Evolutionary conservation across 2,113 vertebrate species (phyloP).

Genomic region (Bubo scandiacus): DNA sequence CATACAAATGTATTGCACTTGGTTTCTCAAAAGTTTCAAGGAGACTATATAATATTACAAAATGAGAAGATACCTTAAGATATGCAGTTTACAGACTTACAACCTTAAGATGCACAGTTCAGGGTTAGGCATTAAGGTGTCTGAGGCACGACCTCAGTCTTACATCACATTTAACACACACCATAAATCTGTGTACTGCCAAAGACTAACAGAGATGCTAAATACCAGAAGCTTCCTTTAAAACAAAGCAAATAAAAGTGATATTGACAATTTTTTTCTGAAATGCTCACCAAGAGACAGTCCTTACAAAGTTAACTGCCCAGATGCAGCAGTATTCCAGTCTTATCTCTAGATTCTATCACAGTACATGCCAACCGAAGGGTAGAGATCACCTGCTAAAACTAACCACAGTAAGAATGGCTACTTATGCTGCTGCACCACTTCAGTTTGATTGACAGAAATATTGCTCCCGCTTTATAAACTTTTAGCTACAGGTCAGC

Average conservation of each 20-base stretch:
- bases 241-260: neutral
- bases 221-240: neutral
- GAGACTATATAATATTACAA: accelerated
- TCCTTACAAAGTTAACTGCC: neutral
- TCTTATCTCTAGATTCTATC: neutral
- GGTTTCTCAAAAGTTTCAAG: neutral
- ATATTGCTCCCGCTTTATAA: accelerated
- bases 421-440: neutral
- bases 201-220: neutral
- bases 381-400: neutral
- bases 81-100: neutral
- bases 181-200: accelerated
- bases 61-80: neutral
- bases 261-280: neutral
- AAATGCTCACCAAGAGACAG: neutral
- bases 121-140: neutral
- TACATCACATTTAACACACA: neutral
- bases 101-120: neutral
- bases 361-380: neutral
- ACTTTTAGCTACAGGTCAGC: neutral
- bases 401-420: accelerated
- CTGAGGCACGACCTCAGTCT: neutral
- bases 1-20: accelerated
- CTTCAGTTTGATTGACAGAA: accelerated
- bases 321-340: neutral